A percentile compares a stretch with the other conserved stretches of the same genome.
These are phyloP conservation scores for Hypsopygia costalis DNA, from an alignment of 2,888 invertebrate species.

Conservation along the genomic window DNA sequence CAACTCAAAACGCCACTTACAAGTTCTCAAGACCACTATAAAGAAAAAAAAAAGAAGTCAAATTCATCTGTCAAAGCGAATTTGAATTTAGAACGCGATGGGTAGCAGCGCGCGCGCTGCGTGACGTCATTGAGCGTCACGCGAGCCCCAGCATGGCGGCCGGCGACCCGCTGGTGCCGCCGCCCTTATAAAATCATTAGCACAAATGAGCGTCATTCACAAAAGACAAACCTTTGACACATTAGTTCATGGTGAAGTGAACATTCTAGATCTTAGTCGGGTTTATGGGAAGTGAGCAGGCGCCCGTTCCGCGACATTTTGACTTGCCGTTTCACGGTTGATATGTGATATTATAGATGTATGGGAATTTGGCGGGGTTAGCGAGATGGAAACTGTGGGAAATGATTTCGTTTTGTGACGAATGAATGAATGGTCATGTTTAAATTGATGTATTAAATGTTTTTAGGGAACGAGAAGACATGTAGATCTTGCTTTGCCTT, in stretches of 20 bases:
- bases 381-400: conserved; percentile 10
- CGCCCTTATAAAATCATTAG: conserved; percentile 33
- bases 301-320: conserved; percentile 42
- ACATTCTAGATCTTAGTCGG: conserved; percentile 60
- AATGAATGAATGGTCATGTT: too few relatives aligned
- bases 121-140: conserved; percentile 50
- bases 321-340: conserved; percentile 35
- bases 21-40: conserved; percentile 46
- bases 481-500: too few relatives aligned
- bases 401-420: too few relatives aligned
- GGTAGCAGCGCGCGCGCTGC: conserved; percentile 54
- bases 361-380: conserved; percentile 20
- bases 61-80: conserved; percentile 56
- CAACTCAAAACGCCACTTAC: conserved; percentile 46
- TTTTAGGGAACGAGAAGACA: too few relatives aligned
- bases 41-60: conserved; percentile 55
- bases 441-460: not conserved
- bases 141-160: conserved; percentile 39
- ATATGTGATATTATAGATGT: conserved; percentile 26
- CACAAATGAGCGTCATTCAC: conserved; percentile 17
- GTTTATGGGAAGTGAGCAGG: conserved; percentile 66
- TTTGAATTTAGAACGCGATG: conserved; percentile 45
- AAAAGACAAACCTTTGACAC: conserved; percentile 29
- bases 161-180: conserved; percentile 23
- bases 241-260: conserved; percentile 60